These are phyloP conservation scores for Eretmocerus hayati DNA, from an alignment of 2,888 invertebrate genomes.

Conservation along the genomic window DNA sequence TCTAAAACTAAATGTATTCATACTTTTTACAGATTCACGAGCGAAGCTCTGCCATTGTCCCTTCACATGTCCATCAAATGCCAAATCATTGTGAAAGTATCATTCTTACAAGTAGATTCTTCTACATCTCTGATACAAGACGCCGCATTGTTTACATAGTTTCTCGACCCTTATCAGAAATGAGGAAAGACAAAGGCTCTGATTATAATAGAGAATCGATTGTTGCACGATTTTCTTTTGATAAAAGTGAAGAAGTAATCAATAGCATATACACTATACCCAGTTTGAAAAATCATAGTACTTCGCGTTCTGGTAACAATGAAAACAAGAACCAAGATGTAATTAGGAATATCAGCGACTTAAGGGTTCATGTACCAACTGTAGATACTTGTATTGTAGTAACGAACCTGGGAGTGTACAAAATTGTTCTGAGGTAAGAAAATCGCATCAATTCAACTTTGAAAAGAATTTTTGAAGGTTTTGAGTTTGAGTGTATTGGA, in stretches of 20 bases:
- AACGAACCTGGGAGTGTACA: constrained; percentile 56
- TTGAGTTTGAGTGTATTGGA: too few species aligned
- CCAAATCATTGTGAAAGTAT: constrained; percentile 57
- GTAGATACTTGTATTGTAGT: constrained; percentile 56
- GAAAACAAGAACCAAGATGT: constrained; percentile 14
- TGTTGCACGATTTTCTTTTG: constrained; percentile 53
- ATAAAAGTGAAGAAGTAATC: constrained; percentile 49
- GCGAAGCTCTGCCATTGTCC: constrained; percentile 59
- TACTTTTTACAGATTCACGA: constrained; percentile 55
- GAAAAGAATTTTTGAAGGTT: too few species aligned
- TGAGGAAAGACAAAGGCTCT: constrained; percentile 48
- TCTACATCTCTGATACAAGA: constrained; percentile 55
- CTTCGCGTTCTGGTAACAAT: constrained; percentile 5
- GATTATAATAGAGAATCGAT: constrained; percentile 55
- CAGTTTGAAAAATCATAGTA: constrained; percentile 33
- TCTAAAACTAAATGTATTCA: constrained; percentile 6
- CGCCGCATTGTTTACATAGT: constrained; percentile 50
- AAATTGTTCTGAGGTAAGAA: constrained; percentile 52
- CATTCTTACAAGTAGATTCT: constrained; percentile 61
- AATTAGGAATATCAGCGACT: constrained; percentile 42
- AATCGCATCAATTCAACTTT: background rate
- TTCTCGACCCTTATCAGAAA: constrained; percentile 55
- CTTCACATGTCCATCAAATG: constrained; percentile 63
- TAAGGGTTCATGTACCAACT: constrained; percentile 47
- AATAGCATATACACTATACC: constrained; percentile 49